Evolutionary conservation across 1,140 invertebrate genomes (phyloP).

Genomic region (Galleria mellonella): DNA sequence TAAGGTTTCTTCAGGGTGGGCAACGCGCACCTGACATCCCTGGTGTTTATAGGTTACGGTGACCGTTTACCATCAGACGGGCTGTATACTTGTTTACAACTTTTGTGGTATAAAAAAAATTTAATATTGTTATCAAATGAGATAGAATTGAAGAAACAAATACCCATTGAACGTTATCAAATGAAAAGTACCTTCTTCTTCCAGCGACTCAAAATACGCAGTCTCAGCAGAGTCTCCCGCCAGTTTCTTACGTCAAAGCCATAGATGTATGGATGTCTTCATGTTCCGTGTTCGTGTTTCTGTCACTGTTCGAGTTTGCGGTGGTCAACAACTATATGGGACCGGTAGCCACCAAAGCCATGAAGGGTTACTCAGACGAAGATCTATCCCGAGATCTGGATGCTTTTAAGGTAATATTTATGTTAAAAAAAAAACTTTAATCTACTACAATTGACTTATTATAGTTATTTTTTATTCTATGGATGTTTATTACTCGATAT

Average conservation of each 20-base stretch:
- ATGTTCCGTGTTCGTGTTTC: conserved; percentile 93
- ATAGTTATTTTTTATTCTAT: background rate
- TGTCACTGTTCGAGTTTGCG: conserved; percentile 94
- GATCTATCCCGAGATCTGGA: conserved; percentile 83
- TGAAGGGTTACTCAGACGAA: conserved; percentile 93
- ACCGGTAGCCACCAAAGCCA: conserved; percentile 88
- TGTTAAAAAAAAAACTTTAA: background rate
- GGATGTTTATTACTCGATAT: background rate
- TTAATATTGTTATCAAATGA: no score
- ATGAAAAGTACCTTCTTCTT: conserved; percentile 13
- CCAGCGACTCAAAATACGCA: conserved; percentile 92
- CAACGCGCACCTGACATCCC: no score
- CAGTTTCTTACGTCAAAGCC: conserved; percentile 93
- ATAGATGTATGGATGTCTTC: conserved; percentile 96
- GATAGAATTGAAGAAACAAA: no score
- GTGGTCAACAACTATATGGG: conserved; percentile 95
- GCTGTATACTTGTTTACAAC: no score
- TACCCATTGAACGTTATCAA: no score
- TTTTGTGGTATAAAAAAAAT: no score
- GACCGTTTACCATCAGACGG: no score
- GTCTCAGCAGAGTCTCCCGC: conserved; percentile 91
- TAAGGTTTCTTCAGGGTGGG: no score
- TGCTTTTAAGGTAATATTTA: conserved; percentile 80
- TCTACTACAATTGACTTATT: no score
- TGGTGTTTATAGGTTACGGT: no score